Evolutionary conservation across 2,888 invertebrate species (phyloP).

Genomic region (Troides helena): DNA sequence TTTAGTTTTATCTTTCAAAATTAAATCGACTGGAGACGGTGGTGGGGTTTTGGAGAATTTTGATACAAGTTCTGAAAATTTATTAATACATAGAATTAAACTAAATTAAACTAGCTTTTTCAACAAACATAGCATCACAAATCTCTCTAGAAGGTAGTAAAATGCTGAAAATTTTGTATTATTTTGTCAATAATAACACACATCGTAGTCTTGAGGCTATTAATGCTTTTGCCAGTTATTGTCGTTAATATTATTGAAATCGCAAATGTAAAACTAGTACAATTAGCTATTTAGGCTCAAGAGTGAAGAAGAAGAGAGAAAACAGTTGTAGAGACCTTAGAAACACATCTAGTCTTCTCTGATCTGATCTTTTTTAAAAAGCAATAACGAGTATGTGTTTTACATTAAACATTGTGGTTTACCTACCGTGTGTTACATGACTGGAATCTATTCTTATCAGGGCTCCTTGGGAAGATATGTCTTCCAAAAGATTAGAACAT

Average conservation of each 20-base stretch:
- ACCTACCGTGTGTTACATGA: conserved; percentile 72
- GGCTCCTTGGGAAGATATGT: conserved; percentile 72
- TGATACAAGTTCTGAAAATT: conserved; percentile 80
- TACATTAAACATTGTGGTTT: not conserved
- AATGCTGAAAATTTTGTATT: too few species aligned
- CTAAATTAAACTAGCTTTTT: not conserved
- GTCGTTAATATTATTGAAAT: too few species aligned
- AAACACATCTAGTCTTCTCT: not conserved
- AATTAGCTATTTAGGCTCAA: too few species aligned
- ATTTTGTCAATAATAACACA: too few species aligned
- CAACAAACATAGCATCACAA: too few species aligned
- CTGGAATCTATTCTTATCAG: conserved; percentile 72
- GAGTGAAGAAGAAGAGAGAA: too few species aligned
- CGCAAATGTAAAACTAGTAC: too few species aligned
- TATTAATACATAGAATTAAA: not conserved
- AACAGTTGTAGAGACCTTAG: not conserved
- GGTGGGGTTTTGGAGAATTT: conserved; percentile 85
- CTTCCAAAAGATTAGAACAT: conserved; percentile 75
- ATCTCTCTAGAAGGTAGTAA: too few species aligned
- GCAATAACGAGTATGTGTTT: not conserved
- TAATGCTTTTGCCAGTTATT: too few species aligned
- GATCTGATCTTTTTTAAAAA: not conserved
- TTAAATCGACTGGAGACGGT: conserved; percentile 85
- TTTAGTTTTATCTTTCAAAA: conserved; percentile 74
- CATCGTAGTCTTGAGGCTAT: too few species aligned